Base-by-base conservation (phyloP, 2,888 invertebrate species). In the Seira musarum region DNA sequence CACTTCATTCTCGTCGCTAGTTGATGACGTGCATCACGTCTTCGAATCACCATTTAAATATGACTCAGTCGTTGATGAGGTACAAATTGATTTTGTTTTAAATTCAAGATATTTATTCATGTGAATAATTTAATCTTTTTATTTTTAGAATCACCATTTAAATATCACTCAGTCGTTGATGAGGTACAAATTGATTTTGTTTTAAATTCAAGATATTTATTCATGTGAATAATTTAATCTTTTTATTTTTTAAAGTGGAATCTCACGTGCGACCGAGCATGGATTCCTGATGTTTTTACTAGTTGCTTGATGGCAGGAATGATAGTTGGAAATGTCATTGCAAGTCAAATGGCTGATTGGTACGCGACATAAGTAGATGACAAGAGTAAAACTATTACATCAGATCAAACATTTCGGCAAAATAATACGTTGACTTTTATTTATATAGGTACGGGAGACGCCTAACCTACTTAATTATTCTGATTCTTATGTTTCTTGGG, bases 201-300 rank as follows among this genome's bases (percentile, higher is more conserved):
- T 24, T 21, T 8, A 17, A 17, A 71, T 13, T 17, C n/a, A 19
- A 24, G 15, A 46, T 13, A 5, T 46, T 49, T 19, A 53, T 6
- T 57, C 22, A n/a, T n/a, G 21, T 46, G 19, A 8, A 8, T 67
- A 21, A 17, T 15, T 49, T 60, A 61, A 25, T 53, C 17, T 1
- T 15, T 63, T 30, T 64, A n/a, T 21, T 46, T 70, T 24, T 13
- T 40, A 10, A 49, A 83, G 83, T 83, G 83, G 83, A 61, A 72
- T 22, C 81, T 83, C 5, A 68, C 68, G n/a, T 85, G 85, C 24
- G 74, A 70, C 8, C 46, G 75, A 30, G 74, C 79, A 10, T 85
- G 84, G 84, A 83, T 85, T 17, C 77, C 83, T 0, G 85, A 84
- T 65, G 71, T 81, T n/a, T 82, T 85, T 61, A 82, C 84, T 5